Evolutionary conservation across 1,140 invertebrate species (phyloP), one percentile per base, ranked within the genome.

Genomic region (Zaprionus ornatus): DNA sequence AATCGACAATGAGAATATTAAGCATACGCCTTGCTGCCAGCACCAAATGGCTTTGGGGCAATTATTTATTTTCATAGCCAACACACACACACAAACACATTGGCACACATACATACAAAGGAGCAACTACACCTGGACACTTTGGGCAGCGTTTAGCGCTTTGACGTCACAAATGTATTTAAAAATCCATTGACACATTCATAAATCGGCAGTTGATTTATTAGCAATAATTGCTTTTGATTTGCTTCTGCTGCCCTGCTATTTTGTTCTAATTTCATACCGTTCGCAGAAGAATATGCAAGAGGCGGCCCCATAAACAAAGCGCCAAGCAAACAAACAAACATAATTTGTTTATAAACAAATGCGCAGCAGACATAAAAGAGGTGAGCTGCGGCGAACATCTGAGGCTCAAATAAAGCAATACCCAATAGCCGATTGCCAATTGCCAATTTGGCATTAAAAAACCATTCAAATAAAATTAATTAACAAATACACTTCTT

Each of bases 181-280:
- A 76, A 72, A 59, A 88, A 84, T 87, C 81, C 67, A 87, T 87
- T 87, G 84, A 87, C 84, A 87, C 84, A 84, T 88, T 87, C 80
- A 87, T 87, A 87, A 87, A 88, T 87, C 71, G 84, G 71, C 77
- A 59, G 74, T 78, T 87, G 84, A 87, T 82, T 90, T 87, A 87
- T 87, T 80, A 88, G 63, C 80, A 63, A 87, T 88, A 87, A 87
- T 88, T 87, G 85, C 56, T 84, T 81, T 84, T 74, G 52, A 87
- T 87, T 50, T 50, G 45, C 45, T 50, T 50, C 86, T 60, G 23
- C 25, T 29, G 54, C 23, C 23, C 15, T 85, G 78, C 79, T 45
- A 71, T 80, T 68, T 72, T 66, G 59, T 76, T 79, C 62, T 77
- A 67, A 64, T 73, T 55, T 19, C n/a, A 64, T 69, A 70, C 67